Percentiles rank a stretch among this genome's conserved stretches.
Conservation (phyloP, 2,888 invertebrate genomes). For the Apodemia zela region DNA sequence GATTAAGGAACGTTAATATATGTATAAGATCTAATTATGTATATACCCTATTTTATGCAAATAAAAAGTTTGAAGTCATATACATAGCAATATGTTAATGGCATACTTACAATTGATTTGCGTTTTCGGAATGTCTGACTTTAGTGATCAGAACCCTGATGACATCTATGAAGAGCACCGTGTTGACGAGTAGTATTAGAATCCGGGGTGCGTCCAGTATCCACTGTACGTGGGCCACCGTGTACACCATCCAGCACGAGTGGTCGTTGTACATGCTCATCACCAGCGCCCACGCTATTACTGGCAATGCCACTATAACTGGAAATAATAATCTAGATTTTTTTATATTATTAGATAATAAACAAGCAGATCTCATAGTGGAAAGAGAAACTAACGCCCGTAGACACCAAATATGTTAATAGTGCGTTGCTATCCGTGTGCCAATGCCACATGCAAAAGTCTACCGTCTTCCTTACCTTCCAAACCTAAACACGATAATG, state of each 20-base stretch:
- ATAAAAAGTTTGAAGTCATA: no score
- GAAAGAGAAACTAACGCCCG: no score
- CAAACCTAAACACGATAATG: no score
- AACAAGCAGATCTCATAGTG: no score
- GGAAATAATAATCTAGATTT: constrained; percentile 23
- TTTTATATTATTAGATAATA: no score
- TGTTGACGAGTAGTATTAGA: constrained; percentile 79
- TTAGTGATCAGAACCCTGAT: constrained; percentile 83
- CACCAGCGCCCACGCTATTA: constrained; percentile 75
- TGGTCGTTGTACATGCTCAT: constrained; percentile 72
- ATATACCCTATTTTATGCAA: no score
- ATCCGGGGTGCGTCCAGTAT: constrained; percentile 81
- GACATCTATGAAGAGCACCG: constrained; percentile 82
- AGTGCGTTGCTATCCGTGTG: no score
- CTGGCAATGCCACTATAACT: constrained; percentile 74
- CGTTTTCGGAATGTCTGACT: constrained; percentile 75
- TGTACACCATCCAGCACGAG: constrained; percentile 83
- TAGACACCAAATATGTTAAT: no score
- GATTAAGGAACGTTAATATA: no score
- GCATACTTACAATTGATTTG: constrained; percentile 65
- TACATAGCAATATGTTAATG: neutral
- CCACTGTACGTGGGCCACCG: constrained; percentile 79
- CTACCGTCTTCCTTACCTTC: no score
- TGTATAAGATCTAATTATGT: no score
- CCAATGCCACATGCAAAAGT: no score